Base-by-base conservation (phyloP, 2,113 vertebrate species). In the Lynx canadensis region DNA sequence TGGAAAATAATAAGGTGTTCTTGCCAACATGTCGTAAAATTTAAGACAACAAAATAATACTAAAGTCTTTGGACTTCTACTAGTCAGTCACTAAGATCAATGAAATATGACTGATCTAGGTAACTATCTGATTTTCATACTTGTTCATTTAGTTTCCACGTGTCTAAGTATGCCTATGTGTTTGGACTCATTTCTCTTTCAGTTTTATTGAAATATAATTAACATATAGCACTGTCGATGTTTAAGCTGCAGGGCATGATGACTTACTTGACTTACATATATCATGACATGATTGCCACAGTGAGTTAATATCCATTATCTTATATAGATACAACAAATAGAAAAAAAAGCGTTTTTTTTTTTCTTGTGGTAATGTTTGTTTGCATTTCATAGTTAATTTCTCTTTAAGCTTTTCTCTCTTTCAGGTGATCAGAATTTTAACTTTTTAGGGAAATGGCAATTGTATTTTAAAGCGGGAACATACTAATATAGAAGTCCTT, bases 301-400 rank as follows among this genome's bases (percentile, higher is more conserved):
- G 0, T 8, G 3, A 2, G 29, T 84, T 45, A 36, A 36, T 0
- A 14, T 4, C 18, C 1, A 12, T 36, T 33, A 21, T 38, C 16
- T 83, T 57, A 48, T 18, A 92, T 15, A 45, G 52, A 23, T 15
- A 48, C 3, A 21, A 48, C 55, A 38, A 8, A 41, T 3, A 55
- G 4, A 12, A 3, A 48, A 48, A 45, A 33, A 11, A 3, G n/a
- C n/a, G n/a, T n/a, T n/a, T n/a, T 4, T 11, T 29, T 50, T 66
- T 21, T 36, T 21, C 68, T 31, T 50, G 38, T 84, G 31, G 36
- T 74, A 41, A 31, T 82, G 18, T 48, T 60, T 60, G 2, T 82
- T 93, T 76, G 2, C 11, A 27, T 66, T 38, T 48, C 36, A 48
- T 36, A 23, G 16, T 31, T 71, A 41, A 41, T 89, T 66, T 89